phyloP scores from a whole-genome alignment of 1,140 invertebrate genomes.

The Ceratoteleas bidentatus region DNA sequence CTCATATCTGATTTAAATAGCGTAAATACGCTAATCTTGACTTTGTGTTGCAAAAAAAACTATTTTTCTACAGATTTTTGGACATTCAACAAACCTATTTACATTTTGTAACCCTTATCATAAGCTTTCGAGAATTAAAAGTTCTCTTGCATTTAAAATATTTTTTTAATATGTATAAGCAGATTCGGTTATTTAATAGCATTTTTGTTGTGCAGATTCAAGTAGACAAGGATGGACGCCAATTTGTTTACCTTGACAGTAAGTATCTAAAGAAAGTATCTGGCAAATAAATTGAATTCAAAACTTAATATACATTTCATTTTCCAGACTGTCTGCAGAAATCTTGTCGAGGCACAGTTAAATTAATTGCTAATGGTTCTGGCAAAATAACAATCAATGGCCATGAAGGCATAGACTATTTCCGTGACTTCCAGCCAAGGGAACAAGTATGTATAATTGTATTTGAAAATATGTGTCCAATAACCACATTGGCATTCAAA shows the following conservation, averaged over 20 bases:
- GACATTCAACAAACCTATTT: too few species aligned
- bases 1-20: too few species aligned
- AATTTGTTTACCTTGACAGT: constrained; percentile 27
- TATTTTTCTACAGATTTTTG: too few species aligned
- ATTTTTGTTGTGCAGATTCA: constrained; percentile 27
- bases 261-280: constrained; percentile 7
- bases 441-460: constrained; percentile 87
- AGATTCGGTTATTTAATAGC: too few species aligned
- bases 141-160: too few species aligned
- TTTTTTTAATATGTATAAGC: too few species aligned
- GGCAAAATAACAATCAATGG: constrained; percentile 93
- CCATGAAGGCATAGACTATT: constrained; percentile 87
- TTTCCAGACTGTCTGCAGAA: constrained; percentile 88
- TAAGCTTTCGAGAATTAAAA: too few species aligned
- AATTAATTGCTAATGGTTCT: constrained; percentile 87
- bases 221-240: constrained; percentile 11
- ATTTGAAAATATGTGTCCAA: too few species aligned
- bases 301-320: constrained; percentile 23
- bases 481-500: too few species aligned
- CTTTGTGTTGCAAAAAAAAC: too few species aligned
- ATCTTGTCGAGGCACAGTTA: constrained; percentile 85
- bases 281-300: not conserved
- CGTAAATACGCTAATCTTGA: too few species aligned
- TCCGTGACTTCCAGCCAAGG: constrained; percentile 85
- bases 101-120: too few species aligned